These are phyloP conservation scores for Ceryle rudis DNA, from an alignment of 2,797 vertebrate genomes.

Conservation along the genomic window DNA sequence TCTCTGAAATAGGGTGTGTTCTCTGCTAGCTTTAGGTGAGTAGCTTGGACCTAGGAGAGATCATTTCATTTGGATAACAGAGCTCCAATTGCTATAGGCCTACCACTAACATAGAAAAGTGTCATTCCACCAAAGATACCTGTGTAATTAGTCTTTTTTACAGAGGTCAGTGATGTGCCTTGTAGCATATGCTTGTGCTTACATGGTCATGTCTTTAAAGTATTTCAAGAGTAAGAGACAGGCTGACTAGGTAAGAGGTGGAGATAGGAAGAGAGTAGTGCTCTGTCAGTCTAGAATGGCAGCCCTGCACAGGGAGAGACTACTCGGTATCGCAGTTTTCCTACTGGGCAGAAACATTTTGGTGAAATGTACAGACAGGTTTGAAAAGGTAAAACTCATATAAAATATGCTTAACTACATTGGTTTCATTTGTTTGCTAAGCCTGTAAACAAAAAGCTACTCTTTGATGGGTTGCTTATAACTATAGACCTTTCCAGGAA, in stretches of 20 bases:
- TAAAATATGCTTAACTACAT: background rate
- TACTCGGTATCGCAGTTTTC: background rate
- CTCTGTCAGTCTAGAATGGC: background rate
- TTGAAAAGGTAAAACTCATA: background rate
- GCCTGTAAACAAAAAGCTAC: background rate
- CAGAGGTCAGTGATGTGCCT: background rate
- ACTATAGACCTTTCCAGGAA: background rate
- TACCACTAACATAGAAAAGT: background rate
- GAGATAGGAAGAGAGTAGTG: background rate
- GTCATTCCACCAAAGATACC: background rate
- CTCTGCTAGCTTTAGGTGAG: background rate
- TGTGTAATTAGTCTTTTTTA: background rate
- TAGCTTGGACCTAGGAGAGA: background rate
- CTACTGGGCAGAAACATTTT: background rate
- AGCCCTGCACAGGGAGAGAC: fast-evolving
- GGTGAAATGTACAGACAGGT: background rate
- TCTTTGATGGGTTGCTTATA: background rate
- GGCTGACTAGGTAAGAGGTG: background rate
- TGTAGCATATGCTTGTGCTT: background rate
- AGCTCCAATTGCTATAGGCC: fast-evolving
- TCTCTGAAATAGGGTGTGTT: background rate
- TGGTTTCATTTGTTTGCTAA: background rate
- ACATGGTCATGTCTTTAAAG: background rate
- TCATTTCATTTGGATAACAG: background rate
- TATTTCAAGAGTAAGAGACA: background rate